phyloP scores from a whole-genome alignment of 2,113 vertebrate species.

The Caracal caracal region DNA sequence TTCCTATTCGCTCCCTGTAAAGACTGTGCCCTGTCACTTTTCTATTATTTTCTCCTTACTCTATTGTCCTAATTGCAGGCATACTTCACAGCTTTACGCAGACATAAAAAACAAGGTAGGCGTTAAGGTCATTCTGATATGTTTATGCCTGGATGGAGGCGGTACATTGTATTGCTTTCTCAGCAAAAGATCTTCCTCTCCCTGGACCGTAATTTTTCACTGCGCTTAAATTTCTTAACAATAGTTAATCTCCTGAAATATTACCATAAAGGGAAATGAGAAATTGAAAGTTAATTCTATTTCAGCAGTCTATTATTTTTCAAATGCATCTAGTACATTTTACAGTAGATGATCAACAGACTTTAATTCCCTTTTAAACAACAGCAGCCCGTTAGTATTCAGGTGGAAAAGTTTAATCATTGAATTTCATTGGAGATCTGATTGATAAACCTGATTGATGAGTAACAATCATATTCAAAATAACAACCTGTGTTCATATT shows the following conservation, averaged over 20 bases:
- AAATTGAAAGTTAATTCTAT: constrained; percentile 51
- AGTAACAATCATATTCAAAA: background rate
- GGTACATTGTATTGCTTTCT: constrained; percentile 57
- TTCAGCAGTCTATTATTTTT: constrained; percentile 51
- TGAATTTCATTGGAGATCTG: background rate
- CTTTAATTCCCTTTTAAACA: background rate
- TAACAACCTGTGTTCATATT: background rate
- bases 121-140: constrained; percentile 61
- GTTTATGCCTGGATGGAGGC: constrained; percentile 60
- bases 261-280: background rate
- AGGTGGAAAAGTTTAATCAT: background rate
- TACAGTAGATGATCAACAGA: background rate
- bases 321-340: background rate
- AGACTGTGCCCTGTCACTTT: constrained; percentile 59
- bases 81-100: constrained; percentile 67
- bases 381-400: background rate
- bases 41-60: constrained; percentile 70
- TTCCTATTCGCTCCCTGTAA: background rate
- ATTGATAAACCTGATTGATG: background rate
- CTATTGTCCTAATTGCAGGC: constrained; percentile 62
- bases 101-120: constrained; percentile 72
- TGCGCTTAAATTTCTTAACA: constrained; percentile 73
- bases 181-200: constrained; percentile 52
- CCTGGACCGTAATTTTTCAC: constrained; percentile 35
- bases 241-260: constrained; percentile 65